Evolutionary conservation across 2,888 invertebrate species (phyloP).

Genomic region (Xestia rhomboidea): DNA sequence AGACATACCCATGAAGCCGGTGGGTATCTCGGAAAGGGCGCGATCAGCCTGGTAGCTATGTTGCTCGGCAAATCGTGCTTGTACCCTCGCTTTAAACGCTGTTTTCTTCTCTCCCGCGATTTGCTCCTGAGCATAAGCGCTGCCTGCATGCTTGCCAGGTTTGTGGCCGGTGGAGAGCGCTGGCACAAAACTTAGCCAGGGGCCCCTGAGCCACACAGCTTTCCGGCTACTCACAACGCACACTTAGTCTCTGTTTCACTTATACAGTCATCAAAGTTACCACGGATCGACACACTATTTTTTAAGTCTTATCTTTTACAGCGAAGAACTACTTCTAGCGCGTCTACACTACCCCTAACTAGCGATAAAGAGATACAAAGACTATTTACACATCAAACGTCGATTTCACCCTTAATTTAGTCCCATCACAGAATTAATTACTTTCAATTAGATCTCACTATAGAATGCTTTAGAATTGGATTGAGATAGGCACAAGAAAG

Average conservation of each 20-base stretch:
- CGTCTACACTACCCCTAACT: constrained; percentile 76
- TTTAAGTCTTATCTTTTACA: constrained; percentile 48
- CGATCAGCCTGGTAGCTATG: constrained; percentile 96
- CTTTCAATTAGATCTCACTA: constrained; percentile 80
- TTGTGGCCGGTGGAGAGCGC: constrained; percentile 82
- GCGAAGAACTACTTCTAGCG: constrained; percentile 76
- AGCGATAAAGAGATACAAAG: constrained; percentile 72
- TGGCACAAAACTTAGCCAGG: constrained; percentile 76
- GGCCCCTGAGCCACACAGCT: constrained; percentile 61
- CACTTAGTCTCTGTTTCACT: constrained; percentile 54
- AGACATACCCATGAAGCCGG: constrained; percentile 93
- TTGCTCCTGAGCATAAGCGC: constrained; percentile 97
- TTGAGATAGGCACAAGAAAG: constrained; percentile 89
- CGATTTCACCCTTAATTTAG: constrained; percentile 81
- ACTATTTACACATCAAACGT: constrained; percentile 81
- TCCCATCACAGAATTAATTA: constrained; percentile 85
- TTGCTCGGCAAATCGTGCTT: constrained; percentile 96
- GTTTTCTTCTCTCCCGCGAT: constrained; percentile 96
- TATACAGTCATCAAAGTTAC: constrained; percentile 54
- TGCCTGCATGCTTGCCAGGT: constrained; percentile 96
- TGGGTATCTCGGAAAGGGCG: constrained; percentile 96
- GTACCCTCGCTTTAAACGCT: constrained; percentile 93
- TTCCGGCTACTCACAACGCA: constrained; percentile 55
- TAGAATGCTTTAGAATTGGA: constrained; percentile 83
- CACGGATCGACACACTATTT: constrained; percentile 59